Base-by-base conservation (phyloP, 2,888 invertebrate genomes). In the Pandemis corylana region DNA sequence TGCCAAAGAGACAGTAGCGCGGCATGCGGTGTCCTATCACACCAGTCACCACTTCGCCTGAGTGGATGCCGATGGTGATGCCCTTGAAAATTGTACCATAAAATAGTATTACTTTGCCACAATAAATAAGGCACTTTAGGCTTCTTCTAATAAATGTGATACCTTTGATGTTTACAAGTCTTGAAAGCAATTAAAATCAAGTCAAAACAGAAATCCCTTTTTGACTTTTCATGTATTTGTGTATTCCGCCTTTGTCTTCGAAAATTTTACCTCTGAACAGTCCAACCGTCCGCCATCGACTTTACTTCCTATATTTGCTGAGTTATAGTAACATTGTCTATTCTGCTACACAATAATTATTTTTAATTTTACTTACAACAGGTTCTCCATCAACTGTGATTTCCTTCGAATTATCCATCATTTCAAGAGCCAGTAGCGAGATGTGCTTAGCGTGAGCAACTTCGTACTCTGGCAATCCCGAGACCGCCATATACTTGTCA, bases 401-500 rank as follows among this genome's bases (percentile, higher is more conserved):
- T 81, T 97, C 97, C 83, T 97, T 96, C 0, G 98, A 97, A 75
- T 98, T 95, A 89, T 99, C 99, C 98, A 99, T 98, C 97, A 99
- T 98, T 86, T 99, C 99, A 41, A 99, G 92, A 7, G 99, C 99
- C 51, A 99, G 95, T 76, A 96, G 95, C 0, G 97, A 98, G 84
- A 99, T 99, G 86, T 98, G 98, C 80, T 97, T 96, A 13, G 99
- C 98, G 86, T 99, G 99, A 56, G 97, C 97, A 73, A 96, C 96
- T 87, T 98, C 98, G 9, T 97, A 97, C 86, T 99, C 98, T 0
- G 99, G 99, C 70, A 99, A 94, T 64, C 99, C 99, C 81, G 98
- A 98, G 0, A 99, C 99, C 0, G 99, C 98, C 99, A 99, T 99
- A 89, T 99, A 99, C 90, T 99, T 99, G 91, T 99, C 99, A 76